Evolutionary conservation across 2,113 vertebrate species (phyloP).

Genomic region (Oreotrochilus melanogaster): DNA sequence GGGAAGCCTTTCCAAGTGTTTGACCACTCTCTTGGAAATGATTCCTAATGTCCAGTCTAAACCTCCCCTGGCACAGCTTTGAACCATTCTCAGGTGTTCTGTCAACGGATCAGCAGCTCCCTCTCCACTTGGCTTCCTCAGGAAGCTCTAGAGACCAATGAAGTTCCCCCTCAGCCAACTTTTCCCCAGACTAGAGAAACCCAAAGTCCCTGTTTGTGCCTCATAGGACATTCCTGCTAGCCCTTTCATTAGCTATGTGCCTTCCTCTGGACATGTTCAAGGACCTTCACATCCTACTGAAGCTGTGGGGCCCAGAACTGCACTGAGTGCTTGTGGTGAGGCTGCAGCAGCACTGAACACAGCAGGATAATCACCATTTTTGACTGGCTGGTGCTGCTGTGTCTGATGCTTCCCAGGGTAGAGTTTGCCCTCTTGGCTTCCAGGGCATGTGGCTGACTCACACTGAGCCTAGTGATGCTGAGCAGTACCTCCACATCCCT

Average conservation of each 20-base stretch:
- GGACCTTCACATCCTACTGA: background rate
- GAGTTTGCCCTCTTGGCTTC: background rate
- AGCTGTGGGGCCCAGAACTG: background rate
- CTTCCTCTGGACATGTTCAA: background rate
- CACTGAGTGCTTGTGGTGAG: background rate
- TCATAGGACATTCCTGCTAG: background rate
- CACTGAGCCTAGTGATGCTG: background rate
- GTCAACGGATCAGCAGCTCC: too few relatives aligned
- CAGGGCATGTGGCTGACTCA: background rate
- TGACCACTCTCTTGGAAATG: background rate
- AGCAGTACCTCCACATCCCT: background rate
- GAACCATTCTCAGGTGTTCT: background rate
- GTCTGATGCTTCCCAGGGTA: too few relatives aligned
- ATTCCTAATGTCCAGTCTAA: background rate
- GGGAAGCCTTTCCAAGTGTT: background rate
- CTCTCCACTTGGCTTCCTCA: background rate
- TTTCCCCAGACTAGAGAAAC: background rate
- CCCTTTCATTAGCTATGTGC: background rate
- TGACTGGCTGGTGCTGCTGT: background rate
- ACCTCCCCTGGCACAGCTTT: background rate
- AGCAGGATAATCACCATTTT: background rate
- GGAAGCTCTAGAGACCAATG: background rate
- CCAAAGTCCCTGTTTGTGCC: background rate
- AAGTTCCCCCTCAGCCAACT: too few relatives aligned
- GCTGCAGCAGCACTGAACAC: too few relatives aligned